Conservation (phyloP, 2,888 invertebrate genomes). For the Drosophila mimica region DNA sequence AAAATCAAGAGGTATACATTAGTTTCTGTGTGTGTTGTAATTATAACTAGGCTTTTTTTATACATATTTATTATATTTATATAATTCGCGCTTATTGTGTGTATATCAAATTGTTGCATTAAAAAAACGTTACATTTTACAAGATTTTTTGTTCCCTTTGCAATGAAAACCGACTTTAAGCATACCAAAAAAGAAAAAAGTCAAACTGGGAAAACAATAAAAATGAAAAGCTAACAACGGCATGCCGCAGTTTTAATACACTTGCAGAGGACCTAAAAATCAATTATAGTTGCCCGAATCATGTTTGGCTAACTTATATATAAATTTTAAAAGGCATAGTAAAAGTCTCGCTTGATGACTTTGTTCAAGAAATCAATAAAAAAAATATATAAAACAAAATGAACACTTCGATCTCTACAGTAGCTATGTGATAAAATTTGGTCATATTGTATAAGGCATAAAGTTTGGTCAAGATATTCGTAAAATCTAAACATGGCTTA, state of each 20-base stretch:
- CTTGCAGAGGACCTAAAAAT: slow-evolving; percentile 8
- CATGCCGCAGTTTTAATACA: slow-evolving; percentile 5
- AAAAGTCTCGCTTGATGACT: not conserved
- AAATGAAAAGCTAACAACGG: slow-evolving; percentile 13
- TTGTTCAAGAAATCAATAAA: not conserved
- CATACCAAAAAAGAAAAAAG: slow-evolving; percentile 25
- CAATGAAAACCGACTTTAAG: slow-evolving; percentile 61
- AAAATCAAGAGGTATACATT: slow-evolving; percentile 54
- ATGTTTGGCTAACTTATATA: not conserved
- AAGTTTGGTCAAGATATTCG: slow-evolving; percentile 12
- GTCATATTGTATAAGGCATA: slow-evolving; percentile 13
- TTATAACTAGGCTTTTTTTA: slow-evolving; percentile 44
- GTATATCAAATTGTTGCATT: slow-evolving; percentile 43
- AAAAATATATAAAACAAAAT: not conserved
- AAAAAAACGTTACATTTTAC: slow-evolving; percentile 34
- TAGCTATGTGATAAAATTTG: slow-evolving; percentile 3
- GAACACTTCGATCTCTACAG: not conserved
- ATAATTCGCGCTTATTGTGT: slow-evolving; percentile 26
- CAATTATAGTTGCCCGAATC: not conserved
- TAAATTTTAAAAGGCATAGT: not conserved
- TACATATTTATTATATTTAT: slow-evolving; percentile 23
- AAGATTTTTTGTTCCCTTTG: slow-evolving; percentile 67
- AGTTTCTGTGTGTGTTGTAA: slow-evolving; percentile 34
- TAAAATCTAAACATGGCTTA: not conserved
- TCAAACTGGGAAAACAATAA: not conserved